A percentile compares a stretch with the other conserved stretches of the same genome.
Evolutionary conservation across 2,888 invertebrate genomes (phyloP).

Genomic region (Gibbula magus): DNA sequence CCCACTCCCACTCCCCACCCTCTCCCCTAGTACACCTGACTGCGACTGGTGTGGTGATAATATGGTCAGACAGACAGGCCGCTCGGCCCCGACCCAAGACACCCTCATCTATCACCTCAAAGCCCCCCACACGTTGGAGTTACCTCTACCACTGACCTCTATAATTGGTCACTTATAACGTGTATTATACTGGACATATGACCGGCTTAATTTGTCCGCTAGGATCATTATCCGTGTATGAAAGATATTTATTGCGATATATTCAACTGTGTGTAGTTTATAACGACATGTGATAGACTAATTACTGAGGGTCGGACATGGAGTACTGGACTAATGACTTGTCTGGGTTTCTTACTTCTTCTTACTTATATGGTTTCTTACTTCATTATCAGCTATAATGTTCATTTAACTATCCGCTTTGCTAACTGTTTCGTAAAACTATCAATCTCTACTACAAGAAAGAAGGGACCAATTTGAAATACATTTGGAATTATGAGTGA

Average conservation of each 20-base stretch:
- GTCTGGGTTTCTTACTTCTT: no score
- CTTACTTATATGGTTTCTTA: no score
- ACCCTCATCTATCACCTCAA: not conserved
- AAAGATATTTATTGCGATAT: no score
- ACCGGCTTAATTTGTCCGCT: not conserved
- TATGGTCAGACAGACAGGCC: not conserved
- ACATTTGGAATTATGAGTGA: no score
- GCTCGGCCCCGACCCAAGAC: not conserved
- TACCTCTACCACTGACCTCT: not conserved
- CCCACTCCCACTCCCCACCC: not conserved
- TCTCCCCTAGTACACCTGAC: not conserved
- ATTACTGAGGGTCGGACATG: not conserved
- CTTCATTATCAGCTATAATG: no score
- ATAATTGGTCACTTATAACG: not conserved
- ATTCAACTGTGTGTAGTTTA: no score
- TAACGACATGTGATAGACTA: not conserved
- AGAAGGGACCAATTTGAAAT: no score
- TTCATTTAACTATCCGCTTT: no score
- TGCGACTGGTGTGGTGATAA: not conserved
- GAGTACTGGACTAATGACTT: no score
- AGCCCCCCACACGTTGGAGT: not conserved
- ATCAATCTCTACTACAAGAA: no score
- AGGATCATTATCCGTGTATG: no score
- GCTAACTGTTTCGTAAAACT: no score
- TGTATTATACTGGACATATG: not conserved